A percentile compares a stretch with the other conserved stretches of the same genome.
Evolutionary conservation across 2,797 vertebrate species (phyloP).

Genomic region (Myotis myotis): DNA sequence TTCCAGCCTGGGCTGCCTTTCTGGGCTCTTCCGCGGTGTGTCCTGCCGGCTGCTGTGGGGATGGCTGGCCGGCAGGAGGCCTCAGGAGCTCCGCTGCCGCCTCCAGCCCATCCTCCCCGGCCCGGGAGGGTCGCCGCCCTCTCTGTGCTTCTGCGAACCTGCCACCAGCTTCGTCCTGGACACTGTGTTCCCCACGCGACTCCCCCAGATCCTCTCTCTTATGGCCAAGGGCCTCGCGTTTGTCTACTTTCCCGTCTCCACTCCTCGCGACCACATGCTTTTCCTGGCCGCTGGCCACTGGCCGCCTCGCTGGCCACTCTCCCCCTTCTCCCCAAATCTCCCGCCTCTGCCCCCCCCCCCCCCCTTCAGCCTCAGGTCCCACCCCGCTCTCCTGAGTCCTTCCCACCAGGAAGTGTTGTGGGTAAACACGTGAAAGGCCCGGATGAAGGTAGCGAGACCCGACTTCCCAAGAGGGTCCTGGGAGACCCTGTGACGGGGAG

Average conservation of each 20-base stretch:
- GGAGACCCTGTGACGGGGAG: background rate
- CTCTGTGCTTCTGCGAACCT: background rate
- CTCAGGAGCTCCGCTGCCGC: background rate
- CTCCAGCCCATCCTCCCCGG: background rate
- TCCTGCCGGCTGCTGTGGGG: background rate
- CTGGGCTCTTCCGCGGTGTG: background rate
- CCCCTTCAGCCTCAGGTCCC: background rate
- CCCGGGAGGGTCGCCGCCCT: background rate
- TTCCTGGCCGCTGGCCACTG: background rate
- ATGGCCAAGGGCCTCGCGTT: background rate
- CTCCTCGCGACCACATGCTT: background rate
- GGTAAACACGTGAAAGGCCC: background rate
- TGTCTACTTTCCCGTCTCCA: background rate
- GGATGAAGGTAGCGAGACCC: background rate
- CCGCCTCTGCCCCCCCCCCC: background rate
- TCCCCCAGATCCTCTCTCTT: background rate
- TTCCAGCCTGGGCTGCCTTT: background rate
- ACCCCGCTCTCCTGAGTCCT: background rate
- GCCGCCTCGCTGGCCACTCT: background rate
- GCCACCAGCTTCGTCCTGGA: background rate
- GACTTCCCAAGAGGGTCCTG: background rate
- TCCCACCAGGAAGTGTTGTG: background rate
- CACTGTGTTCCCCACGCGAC: background rate
- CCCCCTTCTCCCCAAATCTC: background rate
- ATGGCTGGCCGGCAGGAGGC: background rate